phyloP scores from a whole-genome alignment of 2,888 invertebrate species.

The Athrips mouffetella region DNA sequence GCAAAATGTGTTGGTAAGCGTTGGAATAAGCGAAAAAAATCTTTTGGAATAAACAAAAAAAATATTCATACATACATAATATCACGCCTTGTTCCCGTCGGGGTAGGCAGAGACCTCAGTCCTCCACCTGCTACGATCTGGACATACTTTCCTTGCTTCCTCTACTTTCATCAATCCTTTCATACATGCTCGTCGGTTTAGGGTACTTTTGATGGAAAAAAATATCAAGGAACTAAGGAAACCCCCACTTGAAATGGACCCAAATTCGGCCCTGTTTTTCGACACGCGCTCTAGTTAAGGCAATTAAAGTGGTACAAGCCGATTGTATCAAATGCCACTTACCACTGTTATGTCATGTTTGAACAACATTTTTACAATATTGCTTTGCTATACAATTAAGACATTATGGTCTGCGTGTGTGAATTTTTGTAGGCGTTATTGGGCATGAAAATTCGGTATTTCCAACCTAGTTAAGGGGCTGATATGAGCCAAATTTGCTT shows the following conservation, averaged over 20 bases:
- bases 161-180: no score
- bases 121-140: no score
- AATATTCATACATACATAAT: no score
- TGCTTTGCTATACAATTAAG: neutral
- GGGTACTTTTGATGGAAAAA: no score
- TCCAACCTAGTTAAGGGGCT: neutral
- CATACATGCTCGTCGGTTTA: no score
- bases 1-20: no score
- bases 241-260: neutral
- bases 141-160: no score
- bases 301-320: constrained; percentile 16
- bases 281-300: constrained; percentile 13
- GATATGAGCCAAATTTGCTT: no score
- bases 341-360: constrained; percentile 8
- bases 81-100: no score
- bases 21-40: no score
- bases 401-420: constrained; percentile 1
- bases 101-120: no score
- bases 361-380: neutral
- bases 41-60: no score
- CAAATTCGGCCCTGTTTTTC: neutral
- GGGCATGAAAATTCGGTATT: neutral
- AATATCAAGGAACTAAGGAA: neutral
- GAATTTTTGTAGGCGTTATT: neutral
- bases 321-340: constrained; percentile 4